Percentiles rank a stretch among this genome's conserved stretches.
Evolutionary conservation across 2,797 vertebrate species (phyloP).

Genomic region (Pteronotus mesoamericanus): DNA sequence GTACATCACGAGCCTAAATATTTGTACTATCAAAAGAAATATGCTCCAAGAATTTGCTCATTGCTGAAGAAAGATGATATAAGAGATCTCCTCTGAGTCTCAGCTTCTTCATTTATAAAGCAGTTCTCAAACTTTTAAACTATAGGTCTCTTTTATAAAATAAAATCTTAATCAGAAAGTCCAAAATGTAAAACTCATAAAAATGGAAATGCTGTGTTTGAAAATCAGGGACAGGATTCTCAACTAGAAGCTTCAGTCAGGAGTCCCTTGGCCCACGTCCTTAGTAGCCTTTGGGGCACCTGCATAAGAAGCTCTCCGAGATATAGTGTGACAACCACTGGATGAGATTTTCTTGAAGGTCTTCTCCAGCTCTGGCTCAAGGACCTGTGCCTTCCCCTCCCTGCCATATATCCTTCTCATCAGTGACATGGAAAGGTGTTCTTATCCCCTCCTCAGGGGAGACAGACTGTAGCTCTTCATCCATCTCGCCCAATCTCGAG

Average conservation of each 20-base stretch:
- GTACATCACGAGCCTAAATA: not conserved
- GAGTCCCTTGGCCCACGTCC: not conserved
- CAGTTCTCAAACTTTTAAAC: not conserved
- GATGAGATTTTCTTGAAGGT: not conserved
- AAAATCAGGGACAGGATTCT: not conserved
- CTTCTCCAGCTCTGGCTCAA: not conserved
- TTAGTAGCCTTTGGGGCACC: not conserved
- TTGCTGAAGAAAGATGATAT: not conserved
- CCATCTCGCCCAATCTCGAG: accelerated
- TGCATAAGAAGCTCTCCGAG: not conserved
- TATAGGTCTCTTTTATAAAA: not conserved
- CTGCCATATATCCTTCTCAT: not conserved
- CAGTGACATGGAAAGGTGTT: not conserved
- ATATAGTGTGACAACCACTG: not conserved
- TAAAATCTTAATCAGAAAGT: not conserved
- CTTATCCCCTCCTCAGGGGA: not conserved
- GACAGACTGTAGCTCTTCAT: not conserved
- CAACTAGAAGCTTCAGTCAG: not conserved
- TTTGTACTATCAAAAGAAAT: not conserved
- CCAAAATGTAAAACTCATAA: not conserved
- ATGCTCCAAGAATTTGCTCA: not conserved
- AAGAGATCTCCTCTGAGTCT: not conserved
- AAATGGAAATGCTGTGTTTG: not conserved
- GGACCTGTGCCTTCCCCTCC: not conserved
- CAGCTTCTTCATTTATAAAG: not conserved